phyloP scores from a whole-genome alignment of 2,113 vertebrate genomes.

The Gallinago media region DNA sequence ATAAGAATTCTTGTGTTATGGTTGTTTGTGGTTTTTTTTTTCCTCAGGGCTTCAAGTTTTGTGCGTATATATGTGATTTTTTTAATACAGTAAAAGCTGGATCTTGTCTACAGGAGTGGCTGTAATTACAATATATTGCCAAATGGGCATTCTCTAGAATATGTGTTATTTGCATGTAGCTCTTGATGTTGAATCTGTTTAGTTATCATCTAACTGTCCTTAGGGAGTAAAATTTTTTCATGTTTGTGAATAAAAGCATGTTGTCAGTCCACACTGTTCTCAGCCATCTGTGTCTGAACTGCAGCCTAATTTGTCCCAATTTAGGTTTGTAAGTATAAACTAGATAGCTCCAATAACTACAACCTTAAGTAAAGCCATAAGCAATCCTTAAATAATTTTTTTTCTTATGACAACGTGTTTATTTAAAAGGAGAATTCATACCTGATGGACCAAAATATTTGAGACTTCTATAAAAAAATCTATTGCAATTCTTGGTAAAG shows the following conservation, averaged over 20 bases:
- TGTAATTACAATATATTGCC: not conserved
- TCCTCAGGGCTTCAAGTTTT: not conserved
- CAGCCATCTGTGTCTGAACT: not conserved
- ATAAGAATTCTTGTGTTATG: not conserved
- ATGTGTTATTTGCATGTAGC: not conserved
- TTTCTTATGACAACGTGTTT: not conserved
- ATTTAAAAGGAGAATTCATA: not conserved
- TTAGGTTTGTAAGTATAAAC: not conserved
- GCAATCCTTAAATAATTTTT: not conserved
- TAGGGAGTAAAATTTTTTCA: not conserved
- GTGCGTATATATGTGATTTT: not conserved
- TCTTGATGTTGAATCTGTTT: not conserved
- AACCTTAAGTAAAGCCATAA: not conserved
- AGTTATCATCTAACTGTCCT: not conserved
- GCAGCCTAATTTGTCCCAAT: not conserved
- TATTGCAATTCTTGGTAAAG: not conserved
- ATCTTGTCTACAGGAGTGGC: not conserved
- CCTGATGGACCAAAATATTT: not conserved
- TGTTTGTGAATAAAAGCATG: rapidly evolving
- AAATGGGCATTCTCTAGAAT: not conserved
- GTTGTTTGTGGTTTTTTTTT: not conserved
- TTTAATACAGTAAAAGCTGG: not conserved
- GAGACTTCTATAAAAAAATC: not conserved
- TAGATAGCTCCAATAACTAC: not conserved
- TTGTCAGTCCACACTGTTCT: not conserved